Evolutionary conservation across 2,113 vertebrate species (phyloP).

Genomic region (Corythornis vintsioides): DNA sequence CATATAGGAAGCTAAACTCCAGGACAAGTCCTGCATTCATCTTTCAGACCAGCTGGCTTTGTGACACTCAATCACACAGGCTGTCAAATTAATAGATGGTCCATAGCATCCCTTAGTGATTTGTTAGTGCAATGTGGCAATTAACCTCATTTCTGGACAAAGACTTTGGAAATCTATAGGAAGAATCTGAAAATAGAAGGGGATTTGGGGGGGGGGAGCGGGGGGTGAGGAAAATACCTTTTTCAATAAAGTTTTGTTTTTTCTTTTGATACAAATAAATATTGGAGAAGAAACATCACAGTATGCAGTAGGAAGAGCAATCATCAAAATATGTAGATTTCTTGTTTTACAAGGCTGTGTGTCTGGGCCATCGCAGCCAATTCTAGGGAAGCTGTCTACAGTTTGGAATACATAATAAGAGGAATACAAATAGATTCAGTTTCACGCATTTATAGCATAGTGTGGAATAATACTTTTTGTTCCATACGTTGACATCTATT

Average conservation of each 20-base stretch:
- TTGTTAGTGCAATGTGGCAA: background rate
- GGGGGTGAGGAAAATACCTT: background rate
- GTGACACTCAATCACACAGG: rapidly evolving
- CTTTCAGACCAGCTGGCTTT: background rate
- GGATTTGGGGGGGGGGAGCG: too few species aligned
- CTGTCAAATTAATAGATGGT: background rate
- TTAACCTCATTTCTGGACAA: background rate
- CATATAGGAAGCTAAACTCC: background rate
- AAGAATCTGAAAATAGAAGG: background rate
- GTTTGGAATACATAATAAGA: background rate
- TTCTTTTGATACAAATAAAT: background rate
- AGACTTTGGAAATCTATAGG: background rate
- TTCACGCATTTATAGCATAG: background rate
- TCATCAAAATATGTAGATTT: background rate
- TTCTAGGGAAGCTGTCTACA: background rate
- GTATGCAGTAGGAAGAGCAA: background rate
- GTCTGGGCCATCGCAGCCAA: background rate
- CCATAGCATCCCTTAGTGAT: background rate
- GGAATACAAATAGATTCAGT: background rate
- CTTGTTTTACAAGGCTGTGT: background rate
- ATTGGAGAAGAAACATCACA: background rate
- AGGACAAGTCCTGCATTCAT: background rate
- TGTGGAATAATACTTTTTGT: background rate
- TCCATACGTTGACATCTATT: background rate
- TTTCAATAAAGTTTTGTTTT: background rate